Conservation (phyloP, 2,888 invertebrate genomes). For the Sceliomorpha sp. region DNA sequence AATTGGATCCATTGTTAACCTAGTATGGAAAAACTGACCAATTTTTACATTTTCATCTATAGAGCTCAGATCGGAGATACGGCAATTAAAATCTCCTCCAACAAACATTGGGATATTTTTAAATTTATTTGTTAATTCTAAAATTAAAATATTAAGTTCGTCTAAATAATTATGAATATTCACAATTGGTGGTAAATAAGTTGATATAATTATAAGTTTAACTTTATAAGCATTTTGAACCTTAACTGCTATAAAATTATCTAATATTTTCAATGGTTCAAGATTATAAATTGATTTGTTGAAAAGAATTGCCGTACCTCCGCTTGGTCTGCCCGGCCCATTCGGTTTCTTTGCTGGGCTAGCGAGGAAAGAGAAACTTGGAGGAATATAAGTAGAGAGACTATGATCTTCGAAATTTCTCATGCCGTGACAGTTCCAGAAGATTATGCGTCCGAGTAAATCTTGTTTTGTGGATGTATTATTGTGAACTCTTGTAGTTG, state of each 20-base stretch:
- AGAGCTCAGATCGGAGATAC: neutral
- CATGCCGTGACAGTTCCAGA: slow-evolving; percentile 16
- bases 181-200: neutral
- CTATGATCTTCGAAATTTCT: neutral
- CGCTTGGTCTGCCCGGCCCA: slow-evolving; percentile 12
- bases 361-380: too few relatives aligned
- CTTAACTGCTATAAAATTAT: slow-evolving; percentile 1
- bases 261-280: neutral
- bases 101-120: neutral
- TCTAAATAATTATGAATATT: too few relatives aligned
- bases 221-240: neutral
- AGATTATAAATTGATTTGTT: neutral
- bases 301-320: slow-evolving; percentile 1
- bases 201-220: neutral
- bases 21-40: neutral
- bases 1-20: neutral
- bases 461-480: too few relatives aligned
- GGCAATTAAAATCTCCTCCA: neutral
- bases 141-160: neutral
- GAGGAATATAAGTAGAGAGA: neutral
- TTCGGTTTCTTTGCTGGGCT: neutral
- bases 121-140: neutral
- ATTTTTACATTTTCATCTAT: neutral
- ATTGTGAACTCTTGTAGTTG: too few relatives aligned
- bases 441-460: too few relatives aligned